Percentiles rank a stretch among this genome's conserved stretches.
These are phyloP conservation scores for Linurgus olivaceus DNA, from an alignment of 2,797 vertebrate genomes.

Conservation along the genomic window DNA sequence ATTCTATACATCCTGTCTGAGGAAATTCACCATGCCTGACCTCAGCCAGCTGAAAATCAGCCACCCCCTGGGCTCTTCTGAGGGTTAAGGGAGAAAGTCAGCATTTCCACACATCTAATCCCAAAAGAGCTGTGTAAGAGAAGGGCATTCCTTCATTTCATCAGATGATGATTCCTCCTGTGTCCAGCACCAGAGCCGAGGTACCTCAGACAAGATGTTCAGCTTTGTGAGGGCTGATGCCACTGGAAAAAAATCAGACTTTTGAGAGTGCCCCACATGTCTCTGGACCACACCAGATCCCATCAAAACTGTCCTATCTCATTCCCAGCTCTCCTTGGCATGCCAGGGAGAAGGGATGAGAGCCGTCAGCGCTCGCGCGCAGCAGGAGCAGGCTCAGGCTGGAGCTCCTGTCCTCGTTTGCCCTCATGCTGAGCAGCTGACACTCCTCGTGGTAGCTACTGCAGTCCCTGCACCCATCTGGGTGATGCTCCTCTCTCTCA, in stretches of 20 bases:
- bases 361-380: rapidly evolving
- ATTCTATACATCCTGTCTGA: neutral
- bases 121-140: neutral
- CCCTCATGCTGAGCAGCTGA: neutral
- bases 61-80: rapidly evolving
- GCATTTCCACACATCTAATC: neutral
- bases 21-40: neutral
- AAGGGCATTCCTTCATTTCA: neutral
- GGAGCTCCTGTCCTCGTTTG: neutral
- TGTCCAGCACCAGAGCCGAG: rapidly evolving
- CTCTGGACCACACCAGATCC: neutral
- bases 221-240: neutral
- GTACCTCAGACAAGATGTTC: rapidly evolving
- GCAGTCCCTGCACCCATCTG: neutral
- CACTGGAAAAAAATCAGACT: neutral
- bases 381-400: neutral
- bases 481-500: too few relatives aligned
- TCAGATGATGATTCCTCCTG: neutral
- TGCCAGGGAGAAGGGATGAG: neutral
- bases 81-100: neutral
- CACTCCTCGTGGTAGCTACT: rapidly evolving
- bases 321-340: neutral
- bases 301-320: neutral
- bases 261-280: neutral
- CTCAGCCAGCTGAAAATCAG: neutral